Base-by-base conservation (phyloP, 2,888 invertebrate species). In the Strigamia transsilvanica region DNA sequence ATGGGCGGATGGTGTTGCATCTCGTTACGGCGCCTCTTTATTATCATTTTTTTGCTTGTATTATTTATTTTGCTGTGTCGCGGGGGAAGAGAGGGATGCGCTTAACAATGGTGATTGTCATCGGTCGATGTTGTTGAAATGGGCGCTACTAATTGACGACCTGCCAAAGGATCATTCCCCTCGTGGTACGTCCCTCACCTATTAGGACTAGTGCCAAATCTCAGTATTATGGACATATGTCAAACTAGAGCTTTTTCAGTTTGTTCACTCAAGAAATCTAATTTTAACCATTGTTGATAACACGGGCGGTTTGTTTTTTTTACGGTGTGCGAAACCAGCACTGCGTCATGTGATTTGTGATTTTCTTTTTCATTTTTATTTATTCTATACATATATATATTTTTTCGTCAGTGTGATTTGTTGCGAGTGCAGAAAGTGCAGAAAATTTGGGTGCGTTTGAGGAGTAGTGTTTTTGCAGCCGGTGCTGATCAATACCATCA, bases 41-140 rank as follows among this genome's bases (percentile, higher is more conserved):
- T 46, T 10, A 41, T 41, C 5, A 41, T 42, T 13, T 42, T 42
- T 42, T 34, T n/a, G 51, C 18, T 13, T n/a, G n/a, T n/a, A n/a
- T n/a, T n/a, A n/a, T n/a, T n/a, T n/a, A n/a, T n/a, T n/a, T n/a
- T n/a, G n/a, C n/a, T n/a, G n/a, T n/a, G n/a, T n/a, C n/a, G n/a
- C n/a, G n/a, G 13, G 51, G 51, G n/a, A n/a, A 51, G 51, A 6
- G 42, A 42, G 46, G 46, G 12, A 12, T 46, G 46, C 46, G 46
- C 12, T 51, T 51, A n/a, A 13, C 13, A n/a, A 15, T 51, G 51
- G 51, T 18, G 51, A n/a, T 51, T 51, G 51, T 51, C 51, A 51
- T n/a, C 51, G 51, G 51, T 51, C 51, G 51, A 51, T 51, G 51
- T 51, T 51, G 51, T 51, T 51, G 51, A 51, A 51, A 51, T 51